Evolutionary conservation across 2,888 invertebrate genomes (phyloP).

Genomic region (Xestoiulus laeticollis): DNA sequence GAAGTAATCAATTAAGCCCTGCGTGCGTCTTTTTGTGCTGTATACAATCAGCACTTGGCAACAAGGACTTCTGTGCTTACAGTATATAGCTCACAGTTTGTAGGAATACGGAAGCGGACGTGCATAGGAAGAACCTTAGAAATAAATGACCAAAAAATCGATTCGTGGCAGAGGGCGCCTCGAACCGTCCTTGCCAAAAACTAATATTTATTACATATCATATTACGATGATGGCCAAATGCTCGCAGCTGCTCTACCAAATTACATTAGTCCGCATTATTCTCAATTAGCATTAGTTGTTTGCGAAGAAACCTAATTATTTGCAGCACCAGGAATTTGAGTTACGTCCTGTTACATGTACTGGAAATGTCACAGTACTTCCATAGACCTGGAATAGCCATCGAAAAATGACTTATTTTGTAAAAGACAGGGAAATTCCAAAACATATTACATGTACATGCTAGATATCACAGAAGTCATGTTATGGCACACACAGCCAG

Average conservation of each 20-base stretch:
- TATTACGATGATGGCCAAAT: neutral
- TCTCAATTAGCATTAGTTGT: neutral
- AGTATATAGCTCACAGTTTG: too few relatives aligned
- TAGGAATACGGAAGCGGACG: neutral
- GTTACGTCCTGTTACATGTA: too few relatives aligned
- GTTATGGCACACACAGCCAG: too few relatives aligned
- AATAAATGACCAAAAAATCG: neutral
- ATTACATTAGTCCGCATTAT: neutral
- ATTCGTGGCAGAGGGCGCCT: neutral
- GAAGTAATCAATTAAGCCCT: too few relatives aligned
- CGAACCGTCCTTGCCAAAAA: neutral
- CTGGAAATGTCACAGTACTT: too few relatives aligned
- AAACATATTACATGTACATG: too few relatives aligned
- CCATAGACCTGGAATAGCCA: too few relatives aligned
- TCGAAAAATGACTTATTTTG: too few relatives aligned
- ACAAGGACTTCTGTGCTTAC: neutral
- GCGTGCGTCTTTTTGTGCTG: neutral
- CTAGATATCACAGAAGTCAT: too few relatives aligned
- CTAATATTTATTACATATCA: neutral
- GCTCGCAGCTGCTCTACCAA: neutral
- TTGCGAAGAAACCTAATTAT: neutral
- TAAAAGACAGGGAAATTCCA: too few relatives aligned
- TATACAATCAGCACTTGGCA: too few relatives aligned
- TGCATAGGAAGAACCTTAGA: neutral
- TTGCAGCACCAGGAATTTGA: neutral